Conservation (phyloP, 2,888 invertebrate species). For the Abrostola tripartita region DNA sequence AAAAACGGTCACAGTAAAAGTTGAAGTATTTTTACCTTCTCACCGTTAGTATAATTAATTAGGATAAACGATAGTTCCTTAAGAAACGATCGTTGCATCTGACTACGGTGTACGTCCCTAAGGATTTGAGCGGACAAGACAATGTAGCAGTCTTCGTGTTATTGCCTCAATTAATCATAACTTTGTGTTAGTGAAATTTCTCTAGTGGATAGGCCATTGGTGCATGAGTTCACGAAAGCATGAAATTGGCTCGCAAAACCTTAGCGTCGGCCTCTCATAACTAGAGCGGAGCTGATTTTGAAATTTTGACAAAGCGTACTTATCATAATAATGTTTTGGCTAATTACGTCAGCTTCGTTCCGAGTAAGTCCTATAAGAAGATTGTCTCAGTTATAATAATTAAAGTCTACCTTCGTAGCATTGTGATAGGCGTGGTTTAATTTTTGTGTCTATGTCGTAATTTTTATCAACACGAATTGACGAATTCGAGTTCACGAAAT, state of each 20-base stretch:
- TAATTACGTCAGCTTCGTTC: slow-evolving; percentile 47
- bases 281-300: slow-evolving; percentile 77
- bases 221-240: slow-evolving; percentile 84
- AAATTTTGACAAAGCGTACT: slow-evolving; percentile 50
- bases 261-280: slow-evolving; percentile 72
- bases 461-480: too few species aligned
- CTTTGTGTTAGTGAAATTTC: slow-evolving; percentile 87
- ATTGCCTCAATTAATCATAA: slow-evolving; percentile 88
- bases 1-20: neutral
- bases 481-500: too few species aligned
- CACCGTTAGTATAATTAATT: slow-evolving; percentile 19
- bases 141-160: slow-evolving; percentile 80
- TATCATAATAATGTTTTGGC: slow-evolving; percentile 46
- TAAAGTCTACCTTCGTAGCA: neutral
- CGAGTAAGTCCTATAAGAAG: slow-evolving; percentile 9
- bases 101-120: slow-evolving; percentile 41
- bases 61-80: slow-evolving; percentile 44
- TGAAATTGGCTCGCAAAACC: slow-evolving; percentile 86
- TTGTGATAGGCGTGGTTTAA: neutral
- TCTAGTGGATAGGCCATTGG: slow-evolving; percentile 77
- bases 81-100: slow-evolving; percentile 41
- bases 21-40: neutral
- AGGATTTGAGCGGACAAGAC: slow-evolving; percentile 63
- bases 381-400: slow-evolving; percentile 16
- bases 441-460: too few species aligned